A percentile compares a stretch with the other conserved stretches of the same genome.
Conservation (phyloP, 1,140 invertebrate species). For the Drosophila willistoni region DNA sequence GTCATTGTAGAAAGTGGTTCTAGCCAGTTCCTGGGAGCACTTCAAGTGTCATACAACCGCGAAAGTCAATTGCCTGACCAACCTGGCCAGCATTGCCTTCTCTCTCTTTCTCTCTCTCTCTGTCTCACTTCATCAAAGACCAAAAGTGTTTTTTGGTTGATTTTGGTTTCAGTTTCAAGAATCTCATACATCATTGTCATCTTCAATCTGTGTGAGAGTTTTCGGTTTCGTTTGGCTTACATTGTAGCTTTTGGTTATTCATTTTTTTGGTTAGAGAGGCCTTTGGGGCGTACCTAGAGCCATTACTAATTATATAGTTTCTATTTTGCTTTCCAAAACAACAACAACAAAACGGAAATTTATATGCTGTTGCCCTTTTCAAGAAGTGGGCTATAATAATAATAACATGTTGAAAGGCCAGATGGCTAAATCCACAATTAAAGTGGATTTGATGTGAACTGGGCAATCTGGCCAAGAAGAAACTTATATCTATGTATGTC, state of each 20-base stretch:
- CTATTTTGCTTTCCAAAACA: slow-evolving; percentile 54
- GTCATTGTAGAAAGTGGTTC: slow-evolving; percentile 61
- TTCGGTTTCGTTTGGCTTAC: slow-evolving; percentile 56
- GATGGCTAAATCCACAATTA: slow-evolving; percentile 24
- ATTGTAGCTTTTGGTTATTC: slow-evolving; percentile 24
- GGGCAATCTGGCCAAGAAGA: background rate
- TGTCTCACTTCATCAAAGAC: background rate
- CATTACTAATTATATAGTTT: slow-evolving; percentile 69
- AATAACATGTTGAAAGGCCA: slow-evolving; percentile 37
- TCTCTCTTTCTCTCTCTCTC: background rate
- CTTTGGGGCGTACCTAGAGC: slow-evolving; percentile 56
- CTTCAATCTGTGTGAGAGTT: slow-evolving; percentile 60
- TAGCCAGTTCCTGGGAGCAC: slow-evolving; percentile 57
- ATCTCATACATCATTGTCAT: slow-evolving; percentile 67
- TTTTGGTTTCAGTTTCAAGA: slow-evolving; percentile 61
- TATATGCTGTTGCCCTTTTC: slow-evolving; percentile 34
- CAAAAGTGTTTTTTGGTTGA: slow-evolving; percentile 19
- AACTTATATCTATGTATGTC: background rate
- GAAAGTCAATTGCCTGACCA: slow-evolving; percentile 58
- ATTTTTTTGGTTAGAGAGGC: slow-evolving; percentile 25
- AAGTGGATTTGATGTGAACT: slow-evolving; percentile 7
- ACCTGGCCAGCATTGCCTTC: slow-evolving; percentile 9
- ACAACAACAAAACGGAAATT: slow-evolving; percentile 30
- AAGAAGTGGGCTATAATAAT: slow-evolving; percentile 55
- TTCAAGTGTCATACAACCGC: slow-evolving; percentile 59